phyloP scores from a whole-genome alignment of 2,113 vertebrate genomes.

The Pagrus major region DNA sequence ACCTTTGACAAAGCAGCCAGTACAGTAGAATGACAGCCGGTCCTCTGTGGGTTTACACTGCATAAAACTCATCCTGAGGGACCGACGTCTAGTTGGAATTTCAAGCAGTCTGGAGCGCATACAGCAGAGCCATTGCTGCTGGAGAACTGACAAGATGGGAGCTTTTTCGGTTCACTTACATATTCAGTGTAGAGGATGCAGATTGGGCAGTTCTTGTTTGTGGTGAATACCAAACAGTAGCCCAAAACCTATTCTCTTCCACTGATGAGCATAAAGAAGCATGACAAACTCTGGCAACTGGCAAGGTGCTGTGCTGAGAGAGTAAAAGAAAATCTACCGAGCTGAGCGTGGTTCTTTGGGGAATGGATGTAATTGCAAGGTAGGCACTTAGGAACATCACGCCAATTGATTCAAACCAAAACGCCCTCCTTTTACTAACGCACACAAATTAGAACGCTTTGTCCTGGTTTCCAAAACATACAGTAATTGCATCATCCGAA shows the following conservation, averaged over 20 bases:
- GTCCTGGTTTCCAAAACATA: constrained; percentile 31
- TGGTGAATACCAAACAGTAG: constrained; percentile 54
- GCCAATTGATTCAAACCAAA: constrained; percentile 3
- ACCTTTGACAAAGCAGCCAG: constrained; percentile 61
- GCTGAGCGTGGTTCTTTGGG: neutral
- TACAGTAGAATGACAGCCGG: constrained; percentile 59
- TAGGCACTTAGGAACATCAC: constrained; percentile 27
- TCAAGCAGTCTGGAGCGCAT: constrained; percentile 57
- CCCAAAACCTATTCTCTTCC: constrained; percentile 35
- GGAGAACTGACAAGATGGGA: constrained; percentile 37
- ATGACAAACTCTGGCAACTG: constrained; percentile 13
- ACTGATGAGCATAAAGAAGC: constrained; percentile 21
- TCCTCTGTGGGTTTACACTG: constrained; percentile 66
- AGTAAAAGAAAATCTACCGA: neutral
- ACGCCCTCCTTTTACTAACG: neutral
- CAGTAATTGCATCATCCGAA: constrained; percentile 24
- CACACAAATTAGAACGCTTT: constrained; percentile 25
- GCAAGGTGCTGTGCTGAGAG: neutral
- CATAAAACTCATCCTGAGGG: constrained; percentile 71
- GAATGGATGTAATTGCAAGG: constrained; percentile 17
- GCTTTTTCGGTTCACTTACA: constrained; percentile 63
- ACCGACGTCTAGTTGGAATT: constrained; percentile 66
- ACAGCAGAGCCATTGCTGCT: constrained; percentile 30
- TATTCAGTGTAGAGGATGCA: constrained; percentile 54
- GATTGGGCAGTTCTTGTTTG: constrained; percentile 59